Evolutionary conservation across 2,888 invertebrate genomes (phyloP).

Genomic region (Blera fallax): DNA sequence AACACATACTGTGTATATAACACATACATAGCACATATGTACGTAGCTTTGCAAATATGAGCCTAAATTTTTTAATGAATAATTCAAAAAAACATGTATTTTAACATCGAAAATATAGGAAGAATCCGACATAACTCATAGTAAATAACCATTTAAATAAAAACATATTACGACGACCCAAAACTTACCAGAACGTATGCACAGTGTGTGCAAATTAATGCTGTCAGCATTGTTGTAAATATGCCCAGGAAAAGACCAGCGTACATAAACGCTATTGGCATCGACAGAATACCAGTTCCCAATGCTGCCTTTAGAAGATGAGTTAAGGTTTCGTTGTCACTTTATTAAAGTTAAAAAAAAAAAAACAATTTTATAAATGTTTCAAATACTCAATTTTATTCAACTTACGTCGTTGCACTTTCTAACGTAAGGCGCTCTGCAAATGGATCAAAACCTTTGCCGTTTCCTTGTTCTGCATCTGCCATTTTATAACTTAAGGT

Average conservation of each 20-base stretch:
- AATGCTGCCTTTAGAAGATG: slow-evolving; percentile 97
- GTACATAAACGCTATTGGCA: slow-evolving; percentile 95
- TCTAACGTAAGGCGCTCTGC: slow-evolving; percentile 85
- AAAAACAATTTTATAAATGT: not conserved
- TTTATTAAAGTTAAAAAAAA: slow-evolving; percentile 80
- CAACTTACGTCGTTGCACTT: slow-evolving; percentile 91
- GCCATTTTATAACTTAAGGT: slow-evolving; percentile 78
- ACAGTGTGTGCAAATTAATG: slow-evolving; percentile 96
- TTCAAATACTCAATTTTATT: slow-evolving; percentile 1
- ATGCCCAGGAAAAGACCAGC: slow-evolving; percentile 93
- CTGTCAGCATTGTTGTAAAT: slow-evolving; percentile 91
- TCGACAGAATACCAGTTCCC: slow-evolving; percentile 97
- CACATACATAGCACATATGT: too few species aligned
- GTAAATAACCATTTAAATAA: too few species aligned
- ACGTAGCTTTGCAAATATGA: too few species aligned
- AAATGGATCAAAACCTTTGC: slow-evolving; percentile 88
- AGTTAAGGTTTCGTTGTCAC: slow-evolving; percentile 94
- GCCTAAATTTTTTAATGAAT: too few species aligned
- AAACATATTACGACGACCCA: too few species aligned
- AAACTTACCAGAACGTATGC: slow-evolving; percentile 92
- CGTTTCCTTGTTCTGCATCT: slow-evolving; percentile 85
- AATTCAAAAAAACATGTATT: too few species aligned
- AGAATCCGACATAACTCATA: too few species aligned
- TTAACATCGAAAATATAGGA: too few species aligned
- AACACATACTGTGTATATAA: too few species aligned